Evolutionary conservation across 2,113 vertebrate species (phyloP), one percentile per base, ranked within the genome.

Genomic region (Hydropotes inermis): DNA sequence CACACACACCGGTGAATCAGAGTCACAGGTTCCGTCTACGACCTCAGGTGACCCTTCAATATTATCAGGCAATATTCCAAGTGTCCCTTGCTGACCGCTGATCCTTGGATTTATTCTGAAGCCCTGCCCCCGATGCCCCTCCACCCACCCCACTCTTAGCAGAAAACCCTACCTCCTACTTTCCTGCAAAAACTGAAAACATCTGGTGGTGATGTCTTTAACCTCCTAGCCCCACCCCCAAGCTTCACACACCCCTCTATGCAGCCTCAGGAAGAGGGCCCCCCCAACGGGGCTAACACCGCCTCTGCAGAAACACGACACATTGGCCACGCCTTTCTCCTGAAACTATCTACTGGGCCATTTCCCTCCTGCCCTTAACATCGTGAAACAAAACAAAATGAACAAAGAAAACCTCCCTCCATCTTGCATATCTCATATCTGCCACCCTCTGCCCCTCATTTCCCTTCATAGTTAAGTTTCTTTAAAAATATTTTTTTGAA

Each of bases 61-160:
- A 2, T 30, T 4, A 58, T 7, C 17, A 7, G 5, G 0, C 10
- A 30, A 10, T 8, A 16, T 64, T 84, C 50, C 45, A 4, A 1
- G 14, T 7, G 58, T 43, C 39, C 25, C 67, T 43, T 13, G 23
- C 27, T 43, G 45, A 15, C 23, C 6, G 6, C 87, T 45, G 47
- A 7, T 43, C 13, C 61, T 54, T 3, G 33, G 83, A 54, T 16
- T n/a, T 14, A 36, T 58, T 10, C 78, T 82, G 50, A 82, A 82
- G 11, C 50, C 39, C 89, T n/a, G 3, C 45, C 16, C 64, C 47
- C 21, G 8, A 19, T 3, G 15, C 43, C 61, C 47, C 27, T 36
- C 27, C 7, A 30, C 1, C 7, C 14, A 39, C 39, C 9, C 5
- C 7, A 21, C 14, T 60, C 61, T 39, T 76, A 27, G 55, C 28